A percentile compares a stretch with the other conserved stretches of the same genome.
These are phyloP conservation scores for Lordiphosa andalusiaca DNA, from an alignment of 2,888 invertebrate genomes.

Conservation along the genomic window DNA sequence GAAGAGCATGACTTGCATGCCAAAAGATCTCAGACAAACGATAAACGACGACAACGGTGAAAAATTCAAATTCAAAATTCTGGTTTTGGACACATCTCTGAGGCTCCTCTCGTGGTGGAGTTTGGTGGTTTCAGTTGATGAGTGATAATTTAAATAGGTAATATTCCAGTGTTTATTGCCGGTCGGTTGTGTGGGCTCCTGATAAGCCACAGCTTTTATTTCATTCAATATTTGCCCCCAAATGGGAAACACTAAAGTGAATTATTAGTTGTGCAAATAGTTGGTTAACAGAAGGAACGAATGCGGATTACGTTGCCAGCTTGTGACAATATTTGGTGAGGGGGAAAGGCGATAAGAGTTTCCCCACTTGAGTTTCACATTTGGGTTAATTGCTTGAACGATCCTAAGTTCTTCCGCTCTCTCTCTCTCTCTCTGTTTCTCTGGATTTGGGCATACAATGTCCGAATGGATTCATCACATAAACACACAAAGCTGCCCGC, in stretches of 20 bases:
- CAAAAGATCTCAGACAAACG: conserved; percentile 1
- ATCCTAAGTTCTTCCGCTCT: neutral
- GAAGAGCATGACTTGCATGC: conserved; percentile 46
- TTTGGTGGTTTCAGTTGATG: no score
- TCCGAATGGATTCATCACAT: conserved; percentile 38
- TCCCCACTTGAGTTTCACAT: neutral
- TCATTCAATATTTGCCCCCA: conserved; percentile 54
- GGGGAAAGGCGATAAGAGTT: neutral
- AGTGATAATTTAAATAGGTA: conserved; percentile 3
- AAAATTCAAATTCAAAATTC: no score
- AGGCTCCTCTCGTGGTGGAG: no score
- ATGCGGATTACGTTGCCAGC: conserved; percentile 30
- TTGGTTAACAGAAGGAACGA: conserved; percentile 40
- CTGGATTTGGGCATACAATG: neutral
- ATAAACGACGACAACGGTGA: no score
- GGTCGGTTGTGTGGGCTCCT: no score
- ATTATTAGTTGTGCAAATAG: conserved; percentile 69
- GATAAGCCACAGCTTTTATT: no score
- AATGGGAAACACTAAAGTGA: conserved; percentile 68
- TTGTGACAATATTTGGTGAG: conserved; percentile 56
- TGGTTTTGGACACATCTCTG: neutral
- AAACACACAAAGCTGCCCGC: conserved; percentile 10
- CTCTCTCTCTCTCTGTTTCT: no score
- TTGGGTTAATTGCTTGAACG: conserved; percentile 3
- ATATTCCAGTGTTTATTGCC: neutral